Evolutionary conservation across 2,888 invertebrate genomes (phyloP).

Genomic region (Drosophila ezoana): DNA sequence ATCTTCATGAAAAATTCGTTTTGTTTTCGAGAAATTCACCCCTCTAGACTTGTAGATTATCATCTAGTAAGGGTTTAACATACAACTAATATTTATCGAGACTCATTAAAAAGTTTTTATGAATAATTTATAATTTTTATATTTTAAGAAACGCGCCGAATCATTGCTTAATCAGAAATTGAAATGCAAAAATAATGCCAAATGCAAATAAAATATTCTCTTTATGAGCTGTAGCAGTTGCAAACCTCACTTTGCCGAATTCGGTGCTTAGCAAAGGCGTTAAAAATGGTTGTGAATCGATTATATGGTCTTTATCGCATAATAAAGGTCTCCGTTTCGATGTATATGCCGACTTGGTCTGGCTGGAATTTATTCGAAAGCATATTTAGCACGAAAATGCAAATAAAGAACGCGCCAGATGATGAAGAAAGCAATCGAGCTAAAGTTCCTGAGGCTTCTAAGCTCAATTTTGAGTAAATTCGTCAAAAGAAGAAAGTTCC

Average conservation of each 20-base stretch:
- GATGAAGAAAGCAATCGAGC: background rate
- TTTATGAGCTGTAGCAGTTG: slow-evolving; percentile 5
- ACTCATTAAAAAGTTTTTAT: too few species aligned
- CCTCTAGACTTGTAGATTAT: too few species aligned
- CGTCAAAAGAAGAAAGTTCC: too few species aligned
- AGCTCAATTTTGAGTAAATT: too few species aligned
- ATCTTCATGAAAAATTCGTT: too few species aligned
- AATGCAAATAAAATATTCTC: background rate
- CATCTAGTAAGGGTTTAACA: too few species aligned
- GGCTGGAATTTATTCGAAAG: background rate
- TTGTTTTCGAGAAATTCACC: too few species aligned
- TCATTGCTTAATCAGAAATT: background rate
- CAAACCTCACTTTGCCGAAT: background rate
- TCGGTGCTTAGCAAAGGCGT: background rate
- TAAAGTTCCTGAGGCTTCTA: background rate
- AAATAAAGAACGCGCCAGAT: background rate
- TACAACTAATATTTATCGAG: too few species aligned
- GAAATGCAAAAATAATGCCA: background rate
- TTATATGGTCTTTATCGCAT: slow-evolving; percentile 10
- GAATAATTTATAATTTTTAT: background rate
- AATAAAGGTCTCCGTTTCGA: background rate
- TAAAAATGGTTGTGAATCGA: slow-evolving; percentile 18
- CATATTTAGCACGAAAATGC: too few species aligned
- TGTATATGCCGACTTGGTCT: background rate
- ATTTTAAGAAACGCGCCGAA: background rate